Percentiles rank a stretch among this genome's conserved stretches.
Conservation (phyloP, 1,140 invertebrate species). For the Helicoverpa armigera region DNA sequence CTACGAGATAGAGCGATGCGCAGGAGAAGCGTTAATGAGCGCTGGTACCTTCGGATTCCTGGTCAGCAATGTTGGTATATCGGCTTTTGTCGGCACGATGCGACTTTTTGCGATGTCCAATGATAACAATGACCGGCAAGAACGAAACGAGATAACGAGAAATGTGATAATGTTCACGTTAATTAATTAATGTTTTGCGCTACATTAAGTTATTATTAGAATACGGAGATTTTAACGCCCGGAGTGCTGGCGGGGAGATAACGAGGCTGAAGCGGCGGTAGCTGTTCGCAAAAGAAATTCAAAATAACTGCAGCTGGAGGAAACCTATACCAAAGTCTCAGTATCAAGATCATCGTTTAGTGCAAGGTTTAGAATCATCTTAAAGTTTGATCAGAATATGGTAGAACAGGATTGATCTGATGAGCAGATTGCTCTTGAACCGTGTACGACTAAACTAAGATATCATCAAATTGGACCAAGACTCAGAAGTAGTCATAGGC, state of each 20-base stretch:
- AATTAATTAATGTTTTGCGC: constrained; percentile 78
- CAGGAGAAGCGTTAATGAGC: constrained; percentile 82
- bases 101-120: constrained; percentile 82
- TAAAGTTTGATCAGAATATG: no score
- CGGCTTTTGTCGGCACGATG: constrained; percentile 83
- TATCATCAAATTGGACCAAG: no score
- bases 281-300: no score
- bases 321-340: no score
- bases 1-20: constrained; percentile 46
- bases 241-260: not conserved
- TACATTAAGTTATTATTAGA: constrained; percentile 48
- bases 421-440: no score
- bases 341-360: no score
- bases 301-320: no score
- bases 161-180: constrained; percentile 75
- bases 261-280: no score
- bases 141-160: constrained; percentile 78
- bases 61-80: constrained; percentile 77
- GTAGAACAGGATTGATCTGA: no score
- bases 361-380: no score
- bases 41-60: constrained; percentile 78
- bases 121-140: constrained; percentile 84
- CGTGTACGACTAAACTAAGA: no score
- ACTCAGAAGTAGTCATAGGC: no score
- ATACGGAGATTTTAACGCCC: constrained; percentile 40